Percentiles rank a stretch among this genome's conserved stretches.
phyloP scores from a whole-genome alignment of 2,888 invertebrate species.

The Ligdia adustata region DNA sequence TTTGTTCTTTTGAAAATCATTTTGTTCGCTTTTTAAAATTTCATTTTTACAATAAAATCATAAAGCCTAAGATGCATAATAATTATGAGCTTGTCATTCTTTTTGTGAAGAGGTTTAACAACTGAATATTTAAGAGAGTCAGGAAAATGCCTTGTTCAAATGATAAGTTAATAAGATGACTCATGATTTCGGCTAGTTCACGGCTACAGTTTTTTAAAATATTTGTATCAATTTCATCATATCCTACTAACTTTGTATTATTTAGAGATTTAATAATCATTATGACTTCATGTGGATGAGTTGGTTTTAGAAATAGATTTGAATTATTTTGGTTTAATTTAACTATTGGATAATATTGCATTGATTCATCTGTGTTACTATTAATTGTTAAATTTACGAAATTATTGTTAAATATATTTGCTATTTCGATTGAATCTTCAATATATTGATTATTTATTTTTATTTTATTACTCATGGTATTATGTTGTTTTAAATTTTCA shows the following conservation, averaged over 20 bases:
- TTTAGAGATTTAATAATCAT: neutral
- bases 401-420: neutral
- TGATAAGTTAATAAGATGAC: no score
- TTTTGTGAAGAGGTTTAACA: no score
- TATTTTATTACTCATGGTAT: no score
- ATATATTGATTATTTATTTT: neutral
- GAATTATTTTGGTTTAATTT: neutral
- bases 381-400: neutral
- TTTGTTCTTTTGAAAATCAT: neutral
- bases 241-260: neutral
- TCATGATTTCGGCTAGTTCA: no score
- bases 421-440: no score
- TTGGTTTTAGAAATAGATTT: neutral
- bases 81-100: no score
- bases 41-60: neutral
- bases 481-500: no score
- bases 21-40: neutral
- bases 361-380: no score
- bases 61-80: no score
- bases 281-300: neutral
- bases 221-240: no score
- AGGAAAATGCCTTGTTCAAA: no score
- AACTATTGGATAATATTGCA: neutral
- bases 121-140: neutral
- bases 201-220: neutral